Base-by-base conservation (phyloP, 2,113 vertebrate species). In the Centropus unirufus region DNA sequence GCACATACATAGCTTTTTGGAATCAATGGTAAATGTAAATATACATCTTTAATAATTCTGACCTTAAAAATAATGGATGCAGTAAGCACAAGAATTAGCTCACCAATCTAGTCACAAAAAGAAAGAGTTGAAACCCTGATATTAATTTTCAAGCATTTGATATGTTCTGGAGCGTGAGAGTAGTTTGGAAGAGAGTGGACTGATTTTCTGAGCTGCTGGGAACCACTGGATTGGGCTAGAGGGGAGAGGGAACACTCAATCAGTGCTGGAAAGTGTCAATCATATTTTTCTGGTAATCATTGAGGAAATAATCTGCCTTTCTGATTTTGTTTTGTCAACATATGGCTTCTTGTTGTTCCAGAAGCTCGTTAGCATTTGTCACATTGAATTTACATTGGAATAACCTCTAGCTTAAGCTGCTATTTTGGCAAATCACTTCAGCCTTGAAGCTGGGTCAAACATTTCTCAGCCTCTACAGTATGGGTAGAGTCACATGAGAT, bases 351-450 rank as follows among this genome's bases (percentile, higher is more conserved):
- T 88, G 69, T 77, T 93, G n/a, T 80, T 97, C 64, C 66, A 54
- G 47, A 88, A 82, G 58, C 69, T 93, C 69, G 76, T 82, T 55
- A 97, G 82, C 76, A 88, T 94, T 95, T 89, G 89, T 93, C 87
- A 90, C n/a, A 55, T 61, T 83, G 39, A 68, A 61, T 91, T 96
- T 87, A 72, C 81, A 54, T 70, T 78, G 75, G 21, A 89, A 93
- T 80, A 69, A 81, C 66, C 74, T 90, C 59, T 87, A 46, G 67
- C 39, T 94, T 93, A 91, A 93, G 85, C 72, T 91, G 66, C 42
- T 75, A 42, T 77, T 95, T 83, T 77, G 68, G 81, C 70, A 91
- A 93, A 70, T 58, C 30, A 36, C 47, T 93, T 86, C 42, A 72
- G 80, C 66, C 78, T 63, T 86, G 90, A 77, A 74, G 87, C 29